Evolutionary conservation across 2,113 vertebrate species (phyloP).

Genomic region (Leucoraja erinaceus): DNA sequence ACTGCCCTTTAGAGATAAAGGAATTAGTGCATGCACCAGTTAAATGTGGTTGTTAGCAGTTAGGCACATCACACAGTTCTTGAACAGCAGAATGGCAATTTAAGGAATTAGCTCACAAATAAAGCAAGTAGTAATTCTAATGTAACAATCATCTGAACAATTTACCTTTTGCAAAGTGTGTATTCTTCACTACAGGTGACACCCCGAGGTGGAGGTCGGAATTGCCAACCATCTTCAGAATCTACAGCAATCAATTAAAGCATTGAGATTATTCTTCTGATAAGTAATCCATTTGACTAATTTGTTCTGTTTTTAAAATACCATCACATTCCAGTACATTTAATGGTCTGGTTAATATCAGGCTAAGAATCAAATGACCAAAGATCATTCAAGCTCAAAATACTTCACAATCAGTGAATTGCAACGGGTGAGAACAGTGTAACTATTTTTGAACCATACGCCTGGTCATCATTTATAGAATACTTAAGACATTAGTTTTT

Average conservation of each 20-base stretch:
- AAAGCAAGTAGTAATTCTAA: background rate
- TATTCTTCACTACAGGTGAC: conserved; percentile 98
- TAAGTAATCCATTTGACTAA: background rate
- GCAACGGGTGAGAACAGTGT: background rate
- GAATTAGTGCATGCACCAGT: background rate
- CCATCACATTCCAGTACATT: background rate
- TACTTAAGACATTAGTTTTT: background rate
- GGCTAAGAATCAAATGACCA: background rate
- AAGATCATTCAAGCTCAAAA: background rate
- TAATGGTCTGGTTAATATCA: background rate
- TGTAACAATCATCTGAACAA: background rate
- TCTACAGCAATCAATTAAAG: background rate
- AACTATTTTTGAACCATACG: background rate
- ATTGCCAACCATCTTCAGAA: conserved; percentile 84
- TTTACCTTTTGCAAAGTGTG: conserved; percentile 95
- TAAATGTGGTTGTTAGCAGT: background rate
- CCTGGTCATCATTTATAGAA: background rate
- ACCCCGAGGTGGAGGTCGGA: conserved; percentile 88
- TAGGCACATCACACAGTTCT: background rate
- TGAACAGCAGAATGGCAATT: background rate
- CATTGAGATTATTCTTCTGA: background rate
- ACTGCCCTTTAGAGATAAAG: background rate
- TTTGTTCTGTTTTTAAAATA: background rate
- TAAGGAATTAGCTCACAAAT: background rate
- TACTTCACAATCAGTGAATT: background rate